Evolutionary conservation across 2,113 vertebrate genomes (phyloP).

Genomic region (Lophura nycthemera): DNA sequence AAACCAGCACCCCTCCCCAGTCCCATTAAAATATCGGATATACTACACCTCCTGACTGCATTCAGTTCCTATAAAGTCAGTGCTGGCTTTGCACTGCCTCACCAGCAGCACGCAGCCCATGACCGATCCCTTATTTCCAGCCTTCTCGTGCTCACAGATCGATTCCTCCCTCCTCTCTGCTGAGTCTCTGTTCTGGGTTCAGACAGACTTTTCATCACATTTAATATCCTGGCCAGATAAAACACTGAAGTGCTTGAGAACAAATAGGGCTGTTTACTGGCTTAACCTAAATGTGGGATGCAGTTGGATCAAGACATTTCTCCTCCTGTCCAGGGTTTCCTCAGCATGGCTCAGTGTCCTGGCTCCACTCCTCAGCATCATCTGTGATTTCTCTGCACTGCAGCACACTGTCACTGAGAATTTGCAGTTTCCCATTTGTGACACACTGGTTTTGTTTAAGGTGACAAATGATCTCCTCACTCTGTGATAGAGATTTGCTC

Average conservation of each 20-base stretch:
- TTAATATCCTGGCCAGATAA: constrained; percentile 39
- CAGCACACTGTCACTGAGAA: not conserved
- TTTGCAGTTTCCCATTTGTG: constrained; percentile 23
- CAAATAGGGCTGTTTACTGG: constrained; percentile 45
- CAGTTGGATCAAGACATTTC: constrained; percentile 45
- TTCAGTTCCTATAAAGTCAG: constrained; percentile 2
- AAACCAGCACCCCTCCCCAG: not conserved
- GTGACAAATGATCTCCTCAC: constrained; percentile 38
- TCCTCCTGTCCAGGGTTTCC: not conserved
- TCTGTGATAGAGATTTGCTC: constrained; percentile 12
- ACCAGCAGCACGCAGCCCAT: constrained; percentile 47
- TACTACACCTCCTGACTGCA: constrained; percentile 15
- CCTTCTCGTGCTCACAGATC: constrained; percentile 17
- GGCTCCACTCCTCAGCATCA: not conserved
- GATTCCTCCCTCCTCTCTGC: constrained; percentile 28
- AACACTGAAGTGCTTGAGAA: constrained; percentile 51
- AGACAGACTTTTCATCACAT: constrained; percentile 57
- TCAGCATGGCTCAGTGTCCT: not conserved
- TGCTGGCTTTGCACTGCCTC: constrained; percentile 6
- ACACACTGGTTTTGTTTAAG: not conserved
- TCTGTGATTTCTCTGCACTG: not conserved
- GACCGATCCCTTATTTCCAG: constrained; percentile 56
- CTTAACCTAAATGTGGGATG: constrained; percentile 48
- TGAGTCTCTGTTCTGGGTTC: not conserved
- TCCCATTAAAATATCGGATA: constrained; percentile 12